Evolutionary conservation across 2,888 invertebrate genomes (phyloP).

Genomic region (Sympetrum striolatum): DNA sequence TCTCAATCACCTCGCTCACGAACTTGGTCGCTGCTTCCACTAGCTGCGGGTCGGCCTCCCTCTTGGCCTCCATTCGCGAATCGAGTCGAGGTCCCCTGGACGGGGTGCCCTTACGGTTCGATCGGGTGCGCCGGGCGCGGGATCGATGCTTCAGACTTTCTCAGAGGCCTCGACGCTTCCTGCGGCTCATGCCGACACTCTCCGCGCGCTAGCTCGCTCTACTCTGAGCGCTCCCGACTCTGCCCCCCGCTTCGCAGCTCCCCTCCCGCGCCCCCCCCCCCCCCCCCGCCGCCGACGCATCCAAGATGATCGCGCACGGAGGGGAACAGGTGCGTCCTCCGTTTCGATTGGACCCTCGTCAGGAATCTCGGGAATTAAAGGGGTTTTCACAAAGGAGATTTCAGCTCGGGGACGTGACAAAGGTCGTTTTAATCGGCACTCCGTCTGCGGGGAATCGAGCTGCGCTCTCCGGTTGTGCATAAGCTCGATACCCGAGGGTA

Average conservation of each 20-base stretch:
- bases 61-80: constrained; percentile 56
- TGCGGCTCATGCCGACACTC: neutral
- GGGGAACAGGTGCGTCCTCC: neutral
- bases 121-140: neutral
- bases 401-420: too few relatives aligned
- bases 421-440: too few relatives aligned
- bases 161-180: neutral
- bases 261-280: neutral
- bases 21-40: constrained; percentile 61
- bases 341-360: too few relatives aligned
- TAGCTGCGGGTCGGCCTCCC: constrained; percentile 59
- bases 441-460: too few relatives aligned
- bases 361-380: too few relatives aligned
- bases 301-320: neutral
- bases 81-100: neutral
- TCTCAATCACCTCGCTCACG: constrained; percentile 61
- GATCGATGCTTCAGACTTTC: neutral
- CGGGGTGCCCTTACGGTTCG: neutral
- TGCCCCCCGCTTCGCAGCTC: too few relatives aligned
- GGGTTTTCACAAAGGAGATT: too few relatives aligned
- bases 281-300: neutral
- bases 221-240: neutral
- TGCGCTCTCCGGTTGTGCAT: too few relatives aligned
- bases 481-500: too few relatives aligned
- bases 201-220: neutral